Evolutionary conservation across 2,113 vertebrate genomes (phyloP), one percentile per base, ranked within the genome.

Genomic region (Nanorana parkeri): DNA sequence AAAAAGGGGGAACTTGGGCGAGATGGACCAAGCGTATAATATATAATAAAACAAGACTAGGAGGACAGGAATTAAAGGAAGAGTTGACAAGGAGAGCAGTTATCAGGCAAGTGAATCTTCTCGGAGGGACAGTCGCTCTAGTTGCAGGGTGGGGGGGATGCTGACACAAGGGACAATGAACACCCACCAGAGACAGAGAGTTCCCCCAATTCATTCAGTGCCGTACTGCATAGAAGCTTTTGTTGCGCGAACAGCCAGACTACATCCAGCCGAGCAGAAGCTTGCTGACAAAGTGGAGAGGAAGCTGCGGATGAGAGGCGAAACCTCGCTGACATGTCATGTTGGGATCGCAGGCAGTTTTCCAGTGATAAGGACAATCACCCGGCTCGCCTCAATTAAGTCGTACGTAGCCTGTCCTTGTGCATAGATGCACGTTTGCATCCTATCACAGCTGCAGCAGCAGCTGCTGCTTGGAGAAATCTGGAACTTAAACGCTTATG

Each of bases 381-480:
- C 77, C 63, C 56, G 52, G 56, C 24, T 13, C 1, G 0, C 51
- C 47, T 24, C 1, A 23, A 65, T 1, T 0, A 65, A 73, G 84
- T 15, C 81, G 0, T 0, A 0, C 0, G 16, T 0, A 24, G 83
- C 83, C 0, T 71, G 80, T 84, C 87, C 85, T 76, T 85, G 79
- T 2, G 84, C 84, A 72, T 24, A 24, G 78, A 84, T 60, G 85
- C 84, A 1, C 78, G n/a, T 41, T 77, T 0, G 85, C 83, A 1
- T 80, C 85, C 71, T 80, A 81, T 84, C 85, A 78, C 86, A 41
- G 85, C 78, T 55, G 60, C 80, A 28, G 88, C 87, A 29, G 88
- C 66, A 86, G 81, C n/a, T 78, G 0, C 83, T 55, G 5, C 52
- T 80, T 32, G 21, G 75, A 81, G 29, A 67, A 80, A 19, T 21